Evolutionary conservation across 2,797 vertebrate genomes (phyloP), one percentile per base, ranked within the genome.

Genomic region (Margarornis squamiger): DNA sequence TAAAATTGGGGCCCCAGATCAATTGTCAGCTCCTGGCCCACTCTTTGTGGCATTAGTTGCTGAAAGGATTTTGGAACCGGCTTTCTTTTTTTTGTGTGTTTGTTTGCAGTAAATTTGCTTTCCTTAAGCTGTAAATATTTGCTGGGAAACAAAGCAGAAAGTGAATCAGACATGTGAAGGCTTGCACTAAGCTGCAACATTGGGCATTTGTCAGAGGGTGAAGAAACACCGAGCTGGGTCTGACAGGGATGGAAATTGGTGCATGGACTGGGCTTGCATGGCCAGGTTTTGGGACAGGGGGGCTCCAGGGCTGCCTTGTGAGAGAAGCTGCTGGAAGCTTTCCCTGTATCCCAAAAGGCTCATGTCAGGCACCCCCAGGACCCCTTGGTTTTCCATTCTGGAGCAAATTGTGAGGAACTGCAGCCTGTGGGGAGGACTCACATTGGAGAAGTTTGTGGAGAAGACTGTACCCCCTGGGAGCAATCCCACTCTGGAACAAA

Each of bases 51-150:
- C 52, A 74, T 71, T 71, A 65, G 67, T 18, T 72, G 52, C 38
- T 34, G 67, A 83, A 87, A 49, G 36, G 36, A 21, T 57, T 86
- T 80, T 77, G 74, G 16, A 76, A 48, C 32, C 46, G 78, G 36
- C 20, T 84, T 83, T 84, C 16, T 19, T 45, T 45, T 45, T 62
- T 93, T 23, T 51, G 20, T 80, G 41, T 26, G 26, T 43, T 76
- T 90, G 48, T 92, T 81, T 90, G 2, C 7, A 55, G 74, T 39
- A 86, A 91, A 84, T 95, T 82, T 82, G 55, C 45, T 89, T 92
- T 87, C 10, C 77, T 86, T 68, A 66, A 94, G 55, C 73, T 79
- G 88, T 73, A 94, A 95, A 86, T 93, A 92, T 90, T 86, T 95
- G 68, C n/a, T 55, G 13, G 58, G 62, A 27, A 86, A 8, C 51